Conservation (phyloP, 2,888 invertebrate genomes). For the Eupeodes latifasciatus region DNA sequence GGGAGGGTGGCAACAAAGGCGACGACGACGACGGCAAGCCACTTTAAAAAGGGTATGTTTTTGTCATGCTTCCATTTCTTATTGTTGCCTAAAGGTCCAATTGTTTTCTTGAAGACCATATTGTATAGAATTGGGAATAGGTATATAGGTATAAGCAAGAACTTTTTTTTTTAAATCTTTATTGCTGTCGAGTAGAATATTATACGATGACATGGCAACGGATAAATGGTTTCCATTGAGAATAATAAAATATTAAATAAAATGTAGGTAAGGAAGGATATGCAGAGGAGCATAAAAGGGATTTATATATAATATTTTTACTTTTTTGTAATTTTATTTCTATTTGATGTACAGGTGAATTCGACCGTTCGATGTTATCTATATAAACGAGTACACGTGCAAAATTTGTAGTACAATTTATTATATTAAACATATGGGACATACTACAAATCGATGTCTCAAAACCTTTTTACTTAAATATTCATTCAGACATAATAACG, state of each 20-base stretch:
- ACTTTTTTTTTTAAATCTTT: slow-evolving; percentile 52
- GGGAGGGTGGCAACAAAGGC: not conserved
- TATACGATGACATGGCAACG: slow-evolving; percentile 21
- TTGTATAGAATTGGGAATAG: slow-evolving; percentile 20
- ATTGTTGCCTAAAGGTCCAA: slow-evolving; percentile 59
- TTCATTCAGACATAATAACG: no score
- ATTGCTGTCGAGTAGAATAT: slow-evolving; percentile 37
- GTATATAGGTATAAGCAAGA: no score
- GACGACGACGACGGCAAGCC: not conserved
- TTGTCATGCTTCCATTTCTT: slow-evolving; percentile 34
- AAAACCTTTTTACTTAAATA: no score
- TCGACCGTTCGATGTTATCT: not conserved
- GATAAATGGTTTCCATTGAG: slow-evolving; percentile 42
- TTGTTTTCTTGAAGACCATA: slow-evolving; percentile 64
- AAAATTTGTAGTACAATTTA: slow-evolving; percentile 20
- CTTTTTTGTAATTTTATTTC: slow-evolving; percentile 31
- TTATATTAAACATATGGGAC: slow-evolving; percentile 2
- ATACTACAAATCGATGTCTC: no score
- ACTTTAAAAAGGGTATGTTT: slow-evolving; percentile 41
- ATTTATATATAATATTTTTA: not conserved
- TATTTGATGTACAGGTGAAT: slow-evolving; percentile 5
- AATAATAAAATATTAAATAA: slow-evolving; percentile 31
- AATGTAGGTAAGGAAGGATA: not conserved
- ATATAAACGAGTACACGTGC: not conserved
- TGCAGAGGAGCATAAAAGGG: not conserved